Evolutionary conservation across 2,113 vertebrate genomes (phyloP), one percentile per base, ranked within the genome.

Genomic region (Oryzias melastigma): DNA sequence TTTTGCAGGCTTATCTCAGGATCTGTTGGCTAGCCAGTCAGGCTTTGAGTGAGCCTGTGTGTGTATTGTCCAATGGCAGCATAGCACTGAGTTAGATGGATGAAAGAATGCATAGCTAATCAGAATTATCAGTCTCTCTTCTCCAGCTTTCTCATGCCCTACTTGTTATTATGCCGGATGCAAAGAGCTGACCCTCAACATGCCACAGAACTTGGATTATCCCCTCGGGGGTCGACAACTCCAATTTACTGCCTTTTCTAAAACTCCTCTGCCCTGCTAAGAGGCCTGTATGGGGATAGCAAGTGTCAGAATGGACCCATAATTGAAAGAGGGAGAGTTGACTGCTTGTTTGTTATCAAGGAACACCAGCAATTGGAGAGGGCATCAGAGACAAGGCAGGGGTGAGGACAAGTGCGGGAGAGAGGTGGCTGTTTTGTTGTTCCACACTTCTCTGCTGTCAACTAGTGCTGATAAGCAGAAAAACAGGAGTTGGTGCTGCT

Each of bases 261-360:
- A 50, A 44, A 24, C 60, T 70, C 53, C 57, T 65, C 69, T 53
- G 48, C 48, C 22, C 55, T 60, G 53, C 63, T 80, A 78, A 83
- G 62, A 60, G 71, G 69, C 65, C 66, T 65, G 58, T 44, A 24
- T 52, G 56, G 62, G 58, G 54, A 70, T 51, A 50, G 69, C 4
- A 1, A 73, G 71, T 47, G 7, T 73, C 67, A 80, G 71, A 81
- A 85, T 45, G 51, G 59, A 60, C 20, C 48, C 1, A 29, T 84
- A 86, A 86, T 84, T 85, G 73, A 86, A 85, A 81, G 59, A 19
- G 47, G 79, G 68, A 42, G 57, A 52, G 72, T 73, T 16, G 65
- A 63, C 71, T 67, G 56, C 70, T 77, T 75, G 82, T 80, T 80
- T 86, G 78, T 75, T 84, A 78, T 75, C 65, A 66, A 57, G 52